Conservation (phyloP, 2,113 vertebrate genomes). For the Danio rerio region GRCz12tu NC_133193.1:17983001-17983500, state of each 20-base stretch:
- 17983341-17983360: too few species aligned
- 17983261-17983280: background rate
- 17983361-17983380: too few species aligned
- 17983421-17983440: too few species aligned
- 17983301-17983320: background rate
- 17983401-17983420: too few species aligned
- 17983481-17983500: too few species aligned
- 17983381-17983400: too few species aligned
- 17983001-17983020: conserved; percentile 55
- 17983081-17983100: conserved; percentile 50
- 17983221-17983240: background rate
- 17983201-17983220: conserved; percentile 15
- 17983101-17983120: background rate
- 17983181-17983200: conserved; percentile 20
- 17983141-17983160: conserved; percentile 40
- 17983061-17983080: conserved; percentile 55
- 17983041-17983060: conserved; percentile 53
- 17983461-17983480: too few species aligned
- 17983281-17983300: background rate
- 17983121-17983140: conserved; percentile 44
- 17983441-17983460: too few species aligned
- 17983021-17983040: conserved; percentile 68
- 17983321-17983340: background rate
- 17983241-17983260: conserved; percentile 17
- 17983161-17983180: conserved; percentile 43